Percentiles rank a stretch among this genome's conserved stretches.
These are phyloP conservation scores for Pithys albifrons DNA, from an alignment of 2,113 vertebrate genomes.

Conservation along the genomic window DNA sequence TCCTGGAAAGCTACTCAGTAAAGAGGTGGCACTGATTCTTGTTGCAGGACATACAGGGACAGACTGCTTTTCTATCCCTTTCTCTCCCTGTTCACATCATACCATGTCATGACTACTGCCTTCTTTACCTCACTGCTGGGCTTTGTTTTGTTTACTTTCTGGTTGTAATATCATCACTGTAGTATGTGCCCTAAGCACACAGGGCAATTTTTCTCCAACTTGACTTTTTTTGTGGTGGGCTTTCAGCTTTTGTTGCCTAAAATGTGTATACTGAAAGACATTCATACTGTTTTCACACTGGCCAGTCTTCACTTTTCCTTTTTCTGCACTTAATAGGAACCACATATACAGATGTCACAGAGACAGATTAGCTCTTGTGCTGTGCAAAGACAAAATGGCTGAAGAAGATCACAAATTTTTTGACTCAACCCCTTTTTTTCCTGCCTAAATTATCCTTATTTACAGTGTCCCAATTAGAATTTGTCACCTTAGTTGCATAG, in stretches of 20 bases:
- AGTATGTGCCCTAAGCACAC: background rate
- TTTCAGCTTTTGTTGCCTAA: background rate
- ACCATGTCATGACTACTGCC: rapidly evolving
- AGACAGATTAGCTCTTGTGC: background rate
- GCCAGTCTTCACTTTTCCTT: background rate
- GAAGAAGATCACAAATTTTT: background rate
- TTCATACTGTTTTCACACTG: background rate
- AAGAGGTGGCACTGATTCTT: background rate
- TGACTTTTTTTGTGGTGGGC: background rate
- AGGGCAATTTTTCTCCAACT: background rate
- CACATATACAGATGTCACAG: background rate
- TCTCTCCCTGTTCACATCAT: background rate
- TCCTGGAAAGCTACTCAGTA: background rate
- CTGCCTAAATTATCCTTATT: background rate
- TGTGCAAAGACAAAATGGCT: background rate
- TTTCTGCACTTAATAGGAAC: background rate
- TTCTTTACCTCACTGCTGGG: background rate
- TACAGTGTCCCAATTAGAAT: background rate
- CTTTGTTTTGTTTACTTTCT: background rate
- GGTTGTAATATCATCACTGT: background rate
- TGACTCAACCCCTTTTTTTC: background rate
- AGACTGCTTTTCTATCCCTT: background rate
- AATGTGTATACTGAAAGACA: background rate
- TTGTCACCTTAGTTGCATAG: background rate
- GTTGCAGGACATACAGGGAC: background rate